Evolutionary conservation across 2,888 invertebrate species (phyloP), one percentile per base, ranked within the genome.

Genomic region (Epirrita christyi): DNA sequence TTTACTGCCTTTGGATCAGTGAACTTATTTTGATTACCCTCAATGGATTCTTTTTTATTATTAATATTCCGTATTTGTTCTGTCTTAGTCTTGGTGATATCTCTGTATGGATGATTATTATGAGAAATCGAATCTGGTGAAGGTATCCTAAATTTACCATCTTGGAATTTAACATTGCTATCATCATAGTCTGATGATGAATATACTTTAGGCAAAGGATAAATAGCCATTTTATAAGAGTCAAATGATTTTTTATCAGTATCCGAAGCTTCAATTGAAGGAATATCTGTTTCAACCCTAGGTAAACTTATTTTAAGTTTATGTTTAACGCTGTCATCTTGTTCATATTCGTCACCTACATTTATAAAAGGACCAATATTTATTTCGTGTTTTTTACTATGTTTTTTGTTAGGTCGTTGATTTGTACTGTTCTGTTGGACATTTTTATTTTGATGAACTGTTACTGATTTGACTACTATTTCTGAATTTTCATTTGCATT

Each of bases 281-380:
- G 64, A 53, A 70, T 80, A 34, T 80, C 75, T 34, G 61, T 68
- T 52, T 66, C 72, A 40, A 82, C 73, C 63, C 76, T 72, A 0
- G 85, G 86, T 53, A 85, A 59, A 55, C 76, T 73, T 27, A 86
- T 79, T 48, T 77, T 73, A 11, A 86, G 55, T 61, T 78, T 80
- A 49, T 71, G 75, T 59, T 80, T 86, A 1, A 69, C 61, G 32
- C 62, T 78, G 32, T 78, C 67, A 52, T 75, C 74, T 45, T 78
- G 71, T 21, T 59, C 56, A 38, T 45, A 41, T 5, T 75, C 67
- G 34, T 70, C 61, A 37, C 72, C 68, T 64, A 55, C 43, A 54
- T 59, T 59, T 21, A 43, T 59, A 9, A 61, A 63, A 11, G 51
- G 28, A 29, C 73, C 66, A 50, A 53, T 59, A 10, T 38, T 43